Conservation (phyloP, 2,797 vertebrate genomes). For the Heliangelus exortis region DNA sequence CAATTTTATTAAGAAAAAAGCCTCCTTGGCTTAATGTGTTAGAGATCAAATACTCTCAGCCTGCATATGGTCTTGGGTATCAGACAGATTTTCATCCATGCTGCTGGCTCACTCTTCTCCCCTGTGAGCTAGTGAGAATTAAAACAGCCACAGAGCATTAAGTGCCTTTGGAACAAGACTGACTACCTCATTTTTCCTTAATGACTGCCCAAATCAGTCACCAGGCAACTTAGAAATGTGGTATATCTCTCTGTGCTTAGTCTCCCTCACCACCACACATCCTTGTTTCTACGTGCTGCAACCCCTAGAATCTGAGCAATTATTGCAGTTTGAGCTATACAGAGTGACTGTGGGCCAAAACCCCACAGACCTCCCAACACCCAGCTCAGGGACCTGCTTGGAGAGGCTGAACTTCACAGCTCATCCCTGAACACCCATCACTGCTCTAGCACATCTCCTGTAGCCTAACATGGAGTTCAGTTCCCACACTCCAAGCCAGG, state of each 20-base stretch:
- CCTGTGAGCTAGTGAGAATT: conserved; percentile 1
- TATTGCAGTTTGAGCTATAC: background rate
- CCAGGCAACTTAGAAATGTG: background rate
- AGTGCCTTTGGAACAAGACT: conserved; percentile 1
- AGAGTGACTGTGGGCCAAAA: background rate
- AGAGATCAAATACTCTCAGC: background rate
- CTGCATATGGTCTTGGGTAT: background rate
- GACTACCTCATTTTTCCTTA: background rate
- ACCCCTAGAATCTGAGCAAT: background rate
- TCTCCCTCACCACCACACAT: background rate
- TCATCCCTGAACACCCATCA: background rate
- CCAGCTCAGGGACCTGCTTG: background rate
- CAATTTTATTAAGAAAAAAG: background rate
- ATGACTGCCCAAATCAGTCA: background rate
- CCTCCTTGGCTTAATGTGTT: background rate
- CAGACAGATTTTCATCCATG: background rate
- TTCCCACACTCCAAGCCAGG: background rate
- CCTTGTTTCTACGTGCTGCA: background rate
- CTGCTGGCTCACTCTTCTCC: background rate
- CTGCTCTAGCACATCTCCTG: background rate
- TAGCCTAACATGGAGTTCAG: background rate
- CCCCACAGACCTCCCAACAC: background rate
- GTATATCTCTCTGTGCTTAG: background rate
- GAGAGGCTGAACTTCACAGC: background rate
- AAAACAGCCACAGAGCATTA: conserved; percentile 21